phyloP scores from a whole-genome alignment of 2,888 invertebrate species.

The Pherbina coryleti region DNA sequence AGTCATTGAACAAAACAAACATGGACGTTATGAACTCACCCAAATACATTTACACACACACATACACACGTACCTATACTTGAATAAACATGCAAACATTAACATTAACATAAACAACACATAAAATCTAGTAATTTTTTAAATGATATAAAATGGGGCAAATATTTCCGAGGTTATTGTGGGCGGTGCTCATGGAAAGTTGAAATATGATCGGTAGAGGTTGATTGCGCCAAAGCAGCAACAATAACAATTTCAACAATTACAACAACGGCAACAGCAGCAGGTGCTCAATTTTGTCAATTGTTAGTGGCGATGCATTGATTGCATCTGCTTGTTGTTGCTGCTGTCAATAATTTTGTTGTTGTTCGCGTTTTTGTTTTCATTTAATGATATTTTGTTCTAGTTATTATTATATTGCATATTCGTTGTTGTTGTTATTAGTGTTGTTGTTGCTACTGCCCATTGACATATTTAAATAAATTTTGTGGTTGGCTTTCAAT shows the following conservation, averaged over 20 bases:
- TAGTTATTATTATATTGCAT: not conserved
- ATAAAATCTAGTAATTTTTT: not conserved
- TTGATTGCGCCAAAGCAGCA: not conserved
- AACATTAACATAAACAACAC: not conserved
- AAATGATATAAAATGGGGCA: not conserved
- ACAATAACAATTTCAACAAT: not conserved
- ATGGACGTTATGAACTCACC: not conserved
- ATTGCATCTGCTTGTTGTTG: slow-evolving; percentile 1
- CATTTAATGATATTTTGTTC: not conserved
- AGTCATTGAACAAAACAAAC: not conserved
- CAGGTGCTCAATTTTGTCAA: not conserved
- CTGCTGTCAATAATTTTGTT: not conserved
- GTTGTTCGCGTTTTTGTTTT: not conserved
- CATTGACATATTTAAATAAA: not conserved
- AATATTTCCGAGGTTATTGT: no score
- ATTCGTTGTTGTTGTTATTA: not conserved
- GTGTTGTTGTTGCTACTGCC: not conserved
- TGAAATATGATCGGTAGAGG: not conserved
- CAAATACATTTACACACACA: slow-evolving; percentile 2
- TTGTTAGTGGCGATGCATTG: slow-evolving; percentile 3
- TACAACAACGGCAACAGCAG: not conserved
- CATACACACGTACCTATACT: not conserved
- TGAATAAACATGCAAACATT: not conserved
- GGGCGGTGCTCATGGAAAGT: not conserved
- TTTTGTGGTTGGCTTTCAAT: not conserved